Evolutionary conservation across 2,113 vertebrate genomes (phyloP).

Genomic region (Corythaeola cristata): DNA sequence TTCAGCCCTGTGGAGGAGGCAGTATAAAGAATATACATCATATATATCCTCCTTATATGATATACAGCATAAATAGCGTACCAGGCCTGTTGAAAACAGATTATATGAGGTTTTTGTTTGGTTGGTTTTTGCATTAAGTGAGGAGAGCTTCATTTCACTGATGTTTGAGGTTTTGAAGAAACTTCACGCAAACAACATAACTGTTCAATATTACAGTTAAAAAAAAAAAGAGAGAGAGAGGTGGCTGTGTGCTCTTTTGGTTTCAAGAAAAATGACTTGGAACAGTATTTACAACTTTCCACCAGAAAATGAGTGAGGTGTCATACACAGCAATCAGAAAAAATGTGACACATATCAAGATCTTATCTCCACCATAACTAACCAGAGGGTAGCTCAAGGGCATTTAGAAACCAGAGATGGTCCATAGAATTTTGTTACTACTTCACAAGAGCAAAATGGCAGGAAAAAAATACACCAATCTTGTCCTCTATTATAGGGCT

Average conservation of each 20-base stretch:
- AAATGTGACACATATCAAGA: background rate
- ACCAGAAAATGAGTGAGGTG: background rate
- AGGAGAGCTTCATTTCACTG: background rate
- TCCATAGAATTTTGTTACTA: background rate
- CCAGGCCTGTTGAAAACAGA: background rate
- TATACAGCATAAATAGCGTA: background rate
- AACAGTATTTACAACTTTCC: background rate
- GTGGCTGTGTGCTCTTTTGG: background rate
- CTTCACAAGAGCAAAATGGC: background rate
- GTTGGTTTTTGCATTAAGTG: background rate
- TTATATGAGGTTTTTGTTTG: background rate
- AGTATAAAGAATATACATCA: background rate
- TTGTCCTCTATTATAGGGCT: background rate
- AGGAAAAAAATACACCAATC: background rate
- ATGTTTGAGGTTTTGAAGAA: background rate
- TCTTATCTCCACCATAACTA: background rate
- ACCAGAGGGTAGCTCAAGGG: background rate
- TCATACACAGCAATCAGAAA: background rate
- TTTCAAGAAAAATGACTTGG: background rate
- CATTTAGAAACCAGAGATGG: background rate
- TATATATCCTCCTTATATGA: background rate
- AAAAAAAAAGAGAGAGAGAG: background rate
- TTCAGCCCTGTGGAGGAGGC: background rate
- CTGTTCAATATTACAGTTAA: background rate
- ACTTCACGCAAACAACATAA: background rate